A percentile compares a stretch with the other conserved stretches of the same genome.
These are phyloP conservation scores for Florisuga fusca DNA, from an alignment of 2,797 vertebrate genomes.

Conservation along the genomic window DNA sequence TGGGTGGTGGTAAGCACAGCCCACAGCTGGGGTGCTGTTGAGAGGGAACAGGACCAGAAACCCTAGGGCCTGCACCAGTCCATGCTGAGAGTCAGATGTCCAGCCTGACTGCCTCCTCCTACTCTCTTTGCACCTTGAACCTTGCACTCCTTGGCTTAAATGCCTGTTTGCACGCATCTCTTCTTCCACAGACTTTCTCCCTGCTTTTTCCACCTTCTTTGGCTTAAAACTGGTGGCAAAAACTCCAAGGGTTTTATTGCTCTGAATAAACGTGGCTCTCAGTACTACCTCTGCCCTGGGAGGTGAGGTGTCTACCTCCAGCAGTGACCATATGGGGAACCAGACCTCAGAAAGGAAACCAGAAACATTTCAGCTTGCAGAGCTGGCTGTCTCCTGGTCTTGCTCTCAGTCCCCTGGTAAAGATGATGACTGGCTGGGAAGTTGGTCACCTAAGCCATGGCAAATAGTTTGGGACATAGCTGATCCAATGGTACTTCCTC, in stretches of 20 bases:
- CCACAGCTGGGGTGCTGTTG: accelerated
- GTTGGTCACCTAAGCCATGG: not conserved
- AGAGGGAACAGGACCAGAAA: not conserved
- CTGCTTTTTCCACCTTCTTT: not conserved
- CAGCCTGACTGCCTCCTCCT: not conserved
- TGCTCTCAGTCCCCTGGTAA: not conserved
- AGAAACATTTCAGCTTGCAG: accelerated
- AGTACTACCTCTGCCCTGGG: not conserved
- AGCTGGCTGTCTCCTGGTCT: not conserved
- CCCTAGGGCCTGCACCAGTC: not conserved
- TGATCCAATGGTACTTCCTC: accelerated
- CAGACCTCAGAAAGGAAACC: accelerated
- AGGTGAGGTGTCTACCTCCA: not conserved
- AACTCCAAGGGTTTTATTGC: not conserved
- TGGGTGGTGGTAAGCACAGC: not conserved
- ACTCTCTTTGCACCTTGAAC: not conserved
- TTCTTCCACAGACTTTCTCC: not conserved
- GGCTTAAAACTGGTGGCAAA: not conserved
- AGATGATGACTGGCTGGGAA: not conserved
- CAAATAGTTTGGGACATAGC: accelerated
- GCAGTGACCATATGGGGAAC: accelerated
- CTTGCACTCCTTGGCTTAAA: not conserved
- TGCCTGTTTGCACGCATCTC: accelerated
- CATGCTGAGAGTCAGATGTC: not conserved
- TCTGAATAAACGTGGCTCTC: not conserved